phyloP scores from a whole-genome alignment of 2,113 vertebrate genomes.

The Parus major region DNA sequence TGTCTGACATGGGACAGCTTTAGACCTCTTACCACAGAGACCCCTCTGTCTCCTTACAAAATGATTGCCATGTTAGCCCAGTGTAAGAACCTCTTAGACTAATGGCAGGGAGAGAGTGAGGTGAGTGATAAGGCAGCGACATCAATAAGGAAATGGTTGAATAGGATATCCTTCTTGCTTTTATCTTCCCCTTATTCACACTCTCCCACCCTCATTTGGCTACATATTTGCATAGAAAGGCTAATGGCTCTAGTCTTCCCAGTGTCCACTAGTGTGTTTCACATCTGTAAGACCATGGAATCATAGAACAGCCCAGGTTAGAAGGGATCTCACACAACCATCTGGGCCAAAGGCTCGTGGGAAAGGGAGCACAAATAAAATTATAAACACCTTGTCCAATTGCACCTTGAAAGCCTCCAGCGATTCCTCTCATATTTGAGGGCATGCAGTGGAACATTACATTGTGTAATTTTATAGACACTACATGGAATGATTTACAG shows the following conservation, averaged over 20 bases:
- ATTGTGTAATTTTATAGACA: neutral
- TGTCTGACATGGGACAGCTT: neutral
- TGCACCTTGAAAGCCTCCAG: neutral
- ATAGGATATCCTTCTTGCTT: neutral
- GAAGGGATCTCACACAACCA: neutral
- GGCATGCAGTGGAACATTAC: neutral
- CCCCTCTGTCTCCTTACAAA: neutral
- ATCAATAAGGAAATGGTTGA: neutral
- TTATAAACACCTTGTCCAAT: neutral
- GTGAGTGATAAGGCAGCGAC: neutral
- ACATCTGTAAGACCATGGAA: neutral
- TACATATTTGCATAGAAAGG: neutral
- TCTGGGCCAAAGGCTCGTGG: accelerated
- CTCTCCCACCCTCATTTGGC: neutral
- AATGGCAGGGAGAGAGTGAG: neutral
- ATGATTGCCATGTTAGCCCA: neutral
- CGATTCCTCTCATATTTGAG: neutral
- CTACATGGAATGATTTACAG: neutral
- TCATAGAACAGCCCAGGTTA: neutral
- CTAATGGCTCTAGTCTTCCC: neutral
- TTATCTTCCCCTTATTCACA: neutral
- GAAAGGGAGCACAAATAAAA: neutral
- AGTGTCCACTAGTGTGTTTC: neutral
- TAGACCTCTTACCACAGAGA: neutral
- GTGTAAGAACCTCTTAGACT: neutral